phyloP scores from a whole-genome alignment of 2,888 invertebrate genomes.

The Punctoribates punctum region DNA sequence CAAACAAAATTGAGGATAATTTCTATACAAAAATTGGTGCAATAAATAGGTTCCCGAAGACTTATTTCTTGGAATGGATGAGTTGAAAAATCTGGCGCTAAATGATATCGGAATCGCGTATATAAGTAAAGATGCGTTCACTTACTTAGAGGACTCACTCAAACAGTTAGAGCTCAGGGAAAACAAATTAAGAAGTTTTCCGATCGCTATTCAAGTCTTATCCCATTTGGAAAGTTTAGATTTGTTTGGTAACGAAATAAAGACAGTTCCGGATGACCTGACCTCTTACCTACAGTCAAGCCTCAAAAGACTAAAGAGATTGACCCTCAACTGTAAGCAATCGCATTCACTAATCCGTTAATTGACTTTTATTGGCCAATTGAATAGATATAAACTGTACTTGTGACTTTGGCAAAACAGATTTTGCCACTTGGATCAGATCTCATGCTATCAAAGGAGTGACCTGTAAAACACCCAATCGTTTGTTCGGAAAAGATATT shows the following conservation, averaged over 20 bases:
- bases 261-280: conserved; percentile 39
- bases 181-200: conserved; percentile 43
- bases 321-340: conserved; percentile 40
- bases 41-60: conserved; percentile 40
- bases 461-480: conserved; percentile 32
- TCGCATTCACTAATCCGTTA: no score
- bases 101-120: conserved; percentile 42
- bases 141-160: conserved; percentile 43
- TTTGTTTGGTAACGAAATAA: conserved; percentile 41
- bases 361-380: no score
- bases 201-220: conserved; percentile 38
- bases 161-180: conserved; percentile 40
- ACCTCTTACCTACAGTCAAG: conserved; percentile 35
- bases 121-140: conserved; percentile 42
- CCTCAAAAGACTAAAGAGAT: conserved; percentile 39
- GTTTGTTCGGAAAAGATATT: conserved; percentile 39
- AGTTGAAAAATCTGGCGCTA: conserved; percentile 37
- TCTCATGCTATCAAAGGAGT: conserved; percentile 44
- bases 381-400: conserved; percentile 40
- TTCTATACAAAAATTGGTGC: background rate
- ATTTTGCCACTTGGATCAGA: conserved; percentile 44
- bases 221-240: conserved; percentile 43
- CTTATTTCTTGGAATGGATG: conserved; percentile 43
- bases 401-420: conserved; percentile 43
- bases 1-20: background rate